Conservation (phyloP, 2,888 invertebrate genomes). For the Plebejus anna region DNA sequence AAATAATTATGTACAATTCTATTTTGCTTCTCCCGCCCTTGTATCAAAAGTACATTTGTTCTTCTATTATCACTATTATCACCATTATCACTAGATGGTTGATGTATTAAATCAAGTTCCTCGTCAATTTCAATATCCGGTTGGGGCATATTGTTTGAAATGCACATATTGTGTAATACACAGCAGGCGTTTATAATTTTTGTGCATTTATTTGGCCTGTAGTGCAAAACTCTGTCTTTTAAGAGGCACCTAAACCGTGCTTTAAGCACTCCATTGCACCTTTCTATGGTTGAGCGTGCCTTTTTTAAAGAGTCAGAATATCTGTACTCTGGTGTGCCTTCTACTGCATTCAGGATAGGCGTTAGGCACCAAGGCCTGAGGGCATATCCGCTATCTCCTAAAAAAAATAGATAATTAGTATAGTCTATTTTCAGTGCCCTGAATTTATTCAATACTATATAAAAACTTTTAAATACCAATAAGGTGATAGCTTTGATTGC, state of each 20-base stretch:
- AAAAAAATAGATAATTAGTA: background rate
- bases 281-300: background rate
- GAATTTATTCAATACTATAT: background rate
- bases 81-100: too few relatives aligned
- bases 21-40: too few relatives aligned
- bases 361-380: constrained; percentile 1
- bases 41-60: too few relatives aligned
- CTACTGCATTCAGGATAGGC: background rate
- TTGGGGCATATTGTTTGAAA: background rate
- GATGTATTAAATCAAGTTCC: too few relatives aligned
- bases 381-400: background rate
- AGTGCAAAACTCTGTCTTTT: background rate
- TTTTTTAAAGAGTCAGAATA: background rate
- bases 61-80: too few relatives aligned
- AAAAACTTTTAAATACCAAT: background rate
- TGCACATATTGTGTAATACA: background rate
- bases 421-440: too few relatives aligned
- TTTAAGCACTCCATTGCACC: constrained; percentile 2
- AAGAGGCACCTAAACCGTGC: background rate
- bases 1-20: too few relatives aligned
- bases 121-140: background rate
- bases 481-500: background rate
- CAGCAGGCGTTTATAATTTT: background rate
- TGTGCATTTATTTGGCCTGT: background rate
- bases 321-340: background rate